A percentile compares a stretch with the other conserved stretches of the same genome.
Conservation (phyloP, 2,797 vertebrate species). For the Acanthurus lineatus region DNA sequence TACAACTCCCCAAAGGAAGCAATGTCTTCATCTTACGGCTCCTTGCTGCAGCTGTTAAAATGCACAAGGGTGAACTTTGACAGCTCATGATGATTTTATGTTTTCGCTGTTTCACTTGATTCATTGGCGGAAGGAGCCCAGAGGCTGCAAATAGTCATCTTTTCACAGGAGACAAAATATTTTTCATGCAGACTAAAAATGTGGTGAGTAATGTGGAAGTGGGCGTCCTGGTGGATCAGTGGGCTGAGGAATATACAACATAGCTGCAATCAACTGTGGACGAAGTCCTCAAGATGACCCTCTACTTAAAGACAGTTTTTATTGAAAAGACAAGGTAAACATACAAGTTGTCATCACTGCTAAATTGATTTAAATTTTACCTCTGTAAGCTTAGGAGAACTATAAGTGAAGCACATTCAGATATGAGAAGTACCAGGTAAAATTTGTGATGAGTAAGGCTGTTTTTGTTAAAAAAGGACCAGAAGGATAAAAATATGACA, state of each 20-base stretch:
- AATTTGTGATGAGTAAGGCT: not conserved
- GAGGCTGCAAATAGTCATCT: conserved; percentile 37
- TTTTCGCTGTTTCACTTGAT: conserved; percentile 44
- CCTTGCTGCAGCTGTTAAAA: conserved; percentile 59
- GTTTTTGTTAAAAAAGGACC: not conserved
- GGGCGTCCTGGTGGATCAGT: conserved; percentile 40
- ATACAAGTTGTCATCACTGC: not conserved
- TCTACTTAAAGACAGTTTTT: not conserved
- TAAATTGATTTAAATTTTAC: not conserved
- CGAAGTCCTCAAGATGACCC: not conserved
- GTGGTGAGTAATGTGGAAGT: conserved; percentile 49
- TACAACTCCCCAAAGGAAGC: conserved; percentile 37
- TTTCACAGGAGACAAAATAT: conserved; percentile 56
- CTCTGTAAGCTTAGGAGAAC: not conserved
- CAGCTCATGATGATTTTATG: conserved; percentile 44
- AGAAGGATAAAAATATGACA: not conserved
- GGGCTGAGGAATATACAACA: not conserved
- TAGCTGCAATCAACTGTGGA: not conserved
- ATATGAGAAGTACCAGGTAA: not conserved
- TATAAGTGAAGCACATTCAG: not conserved
- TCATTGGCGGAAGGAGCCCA: conserved; percentile 30
- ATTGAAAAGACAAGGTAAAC: not conserved
- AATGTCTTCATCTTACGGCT: conserved; percentile 49
- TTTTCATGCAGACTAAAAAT: conserved; percentile 35
- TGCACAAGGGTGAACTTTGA: conserved; percentile 41